Percentiles rank a stretch among this genome's conserved stretches.
phyloP scores from a whole-genome alignment of 2,113 vertebrate genomes.

The Ophiodon elongatus region DNA sequence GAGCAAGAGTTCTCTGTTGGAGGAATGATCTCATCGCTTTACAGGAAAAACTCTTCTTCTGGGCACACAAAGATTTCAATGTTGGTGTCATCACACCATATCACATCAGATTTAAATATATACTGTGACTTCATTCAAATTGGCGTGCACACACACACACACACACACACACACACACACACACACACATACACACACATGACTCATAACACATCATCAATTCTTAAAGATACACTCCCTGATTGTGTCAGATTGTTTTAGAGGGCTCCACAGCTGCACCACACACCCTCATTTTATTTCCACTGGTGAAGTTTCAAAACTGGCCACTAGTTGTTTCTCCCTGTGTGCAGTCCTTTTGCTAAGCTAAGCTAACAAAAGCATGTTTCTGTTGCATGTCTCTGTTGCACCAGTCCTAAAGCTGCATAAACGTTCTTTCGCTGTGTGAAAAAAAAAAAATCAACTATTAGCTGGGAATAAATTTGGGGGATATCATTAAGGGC shows the following conservation, averaged over 20 bases:
- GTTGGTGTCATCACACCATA: conserved; percentile 47
- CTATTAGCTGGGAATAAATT: background rate
- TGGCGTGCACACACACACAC: conserved; percentile 1
- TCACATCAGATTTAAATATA: conserved; percentile 59
- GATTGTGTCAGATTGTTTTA: conserved; percentile 41
- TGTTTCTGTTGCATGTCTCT: background rate
- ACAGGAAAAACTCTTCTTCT: conserved; percentile 46
- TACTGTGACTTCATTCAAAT: conserved; percentile 40
- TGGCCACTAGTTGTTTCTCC: background rate
- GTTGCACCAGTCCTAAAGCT: background rate
- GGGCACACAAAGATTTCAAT: conserved; percentile 39
- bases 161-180: conserved; percentile 6
- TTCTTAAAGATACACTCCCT: conserved; percentile 31
- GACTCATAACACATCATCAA: conserved; percentile 58
- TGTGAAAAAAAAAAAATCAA: background rate
- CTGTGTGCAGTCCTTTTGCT: background rate
- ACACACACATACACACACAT: conserved; percentile 1
- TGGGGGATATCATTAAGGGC: background rate
- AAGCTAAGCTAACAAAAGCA: background rate
- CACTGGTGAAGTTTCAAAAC: conserved; percentile 2
- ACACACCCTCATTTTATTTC: background rate
- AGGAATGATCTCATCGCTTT: conserved; percentile 74
- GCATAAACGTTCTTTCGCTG: background rate
- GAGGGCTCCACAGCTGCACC: background rate
- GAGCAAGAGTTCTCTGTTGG: conserved; percentile 56